Evolutionary conservation across 2,888 invertebrate genomes (phyloP).

Genomic region (Ditula angustiorana): DNA sequence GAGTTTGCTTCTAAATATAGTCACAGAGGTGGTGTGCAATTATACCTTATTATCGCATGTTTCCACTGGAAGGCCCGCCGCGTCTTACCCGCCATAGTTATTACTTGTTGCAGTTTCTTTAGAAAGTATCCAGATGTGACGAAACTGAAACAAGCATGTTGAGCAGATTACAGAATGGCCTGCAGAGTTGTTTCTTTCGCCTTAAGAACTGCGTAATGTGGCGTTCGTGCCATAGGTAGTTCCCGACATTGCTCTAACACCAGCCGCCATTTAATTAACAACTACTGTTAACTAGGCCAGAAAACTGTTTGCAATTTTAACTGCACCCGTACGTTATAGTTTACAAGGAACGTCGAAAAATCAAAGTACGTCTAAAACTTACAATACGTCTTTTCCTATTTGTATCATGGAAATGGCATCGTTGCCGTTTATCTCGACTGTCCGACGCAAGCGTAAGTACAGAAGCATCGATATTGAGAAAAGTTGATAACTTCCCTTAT

Average conservation of each 20-base stretch:
- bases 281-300: constrained; percentile 58
- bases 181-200: constrained; percentile 65
- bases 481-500: constrained; percentile 11
- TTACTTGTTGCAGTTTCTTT: constrained; percentile 78
- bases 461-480: constrained; percentile 7
- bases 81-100: constrained; percentile 68
- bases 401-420: constrained; percentile 7
- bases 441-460: constrained; percentile 17
- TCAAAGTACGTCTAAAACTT: not conserved
- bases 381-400: not conserved
- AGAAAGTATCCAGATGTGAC: constrained; percentile 82
- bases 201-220: constrained; percentile 71
- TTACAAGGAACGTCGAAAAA: constrained; percentile 38
- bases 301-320: constrained; percentile 59
- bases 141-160: constrained; percentile 75
- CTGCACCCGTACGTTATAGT: constrained; percentile 39
- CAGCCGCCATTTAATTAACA: constrained; percentile 55
- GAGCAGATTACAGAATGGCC: constrained; percentile 71
- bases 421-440: constrained; percentile 28
- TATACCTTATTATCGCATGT: constrained; percentile 84
- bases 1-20: constrained; percentile 83
- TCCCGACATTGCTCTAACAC: constrained; percentile 52
- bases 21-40: constrained; percentile 79
- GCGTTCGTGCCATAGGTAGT: constrained; percentile 74
- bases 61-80: constrained; percentile 78